Conservation (phyloP, 2,888 invertebrate species). For the Theretra japonica region DNA sequence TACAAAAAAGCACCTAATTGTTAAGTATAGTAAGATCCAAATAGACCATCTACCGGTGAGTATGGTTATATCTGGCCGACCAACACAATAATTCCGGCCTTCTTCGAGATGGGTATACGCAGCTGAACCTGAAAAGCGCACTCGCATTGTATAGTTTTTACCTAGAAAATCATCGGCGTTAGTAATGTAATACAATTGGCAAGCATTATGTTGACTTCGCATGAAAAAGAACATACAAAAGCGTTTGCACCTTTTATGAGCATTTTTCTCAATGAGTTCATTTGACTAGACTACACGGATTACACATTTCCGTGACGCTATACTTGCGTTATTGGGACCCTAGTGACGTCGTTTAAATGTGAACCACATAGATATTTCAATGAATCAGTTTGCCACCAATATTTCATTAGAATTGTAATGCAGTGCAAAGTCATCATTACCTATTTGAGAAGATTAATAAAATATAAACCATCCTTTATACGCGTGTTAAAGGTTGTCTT, state of each 20-base stretch:
- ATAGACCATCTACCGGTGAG: too few species aligned
- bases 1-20: too few species aligned
- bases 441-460: background rate
- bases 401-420: conserved; percentile 5
- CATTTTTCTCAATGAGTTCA: conserved; percentile 1
- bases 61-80: too few species aligned
- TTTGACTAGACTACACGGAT: background rate
- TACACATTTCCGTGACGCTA: conserved; percentile 17
- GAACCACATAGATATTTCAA: background rate
- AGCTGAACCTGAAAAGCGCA: too few species aligned
- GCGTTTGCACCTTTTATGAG: background rate
- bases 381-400: conserved; percentile 14
- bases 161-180: too few species aligned
- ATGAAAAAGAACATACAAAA: background rate
- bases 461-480: background rate
- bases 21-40: too few species aligned
- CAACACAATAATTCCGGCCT: too few species aligned
- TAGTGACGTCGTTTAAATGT: background rate
- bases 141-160: too few species aligned
- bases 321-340: conserved; percentile 6
- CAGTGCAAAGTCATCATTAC: conserved; percentile 3
- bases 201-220: background rate
- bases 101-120: too few species aligned
- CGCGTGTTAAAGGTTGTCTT: too few species aligned
- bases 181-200: too few species aligned